These are phyloP conservation scores for Rhinichthys klamathensis DNA, from an alignment of 2,113 vertebrate genomes.

Conservation along the genomic window DNA sequence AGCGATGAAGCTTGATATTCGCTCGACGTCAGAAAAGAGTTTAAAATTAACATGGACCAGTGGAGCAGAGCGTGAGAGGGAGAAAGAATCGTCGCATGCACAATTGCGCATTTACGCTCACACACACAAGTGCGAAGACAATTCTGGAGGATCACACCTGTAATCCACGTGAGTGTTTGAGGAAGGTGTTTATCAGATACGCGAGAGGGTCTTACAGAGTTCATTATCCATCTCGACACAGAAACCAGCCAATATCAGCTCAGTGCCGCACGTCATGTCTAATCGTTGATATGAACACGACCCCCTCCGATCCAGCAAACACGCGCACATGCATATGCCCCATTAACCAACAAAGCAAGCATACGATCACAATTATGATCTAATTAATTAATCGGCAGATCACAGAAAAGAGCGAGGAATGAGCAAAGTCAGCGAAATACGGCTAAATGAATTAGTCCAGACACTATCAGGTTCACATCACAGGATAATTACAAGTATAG, in stretches of 20 bases:
- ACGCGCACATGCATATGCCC: constrained; percentile 61
- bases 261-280: constrained; percentile 44
- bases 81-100: constrained; percentile 13
- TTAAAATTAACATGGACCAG: constrained; percentile 38
- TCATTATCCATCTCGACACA: constrained; percentile 70
- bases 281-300: constrained; percentile 37
- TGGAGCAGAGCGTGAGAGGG: constrained; percentile 12
- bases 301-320: constrained; percentile 39
- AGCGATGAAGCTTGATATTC: constrained; percentile 51
- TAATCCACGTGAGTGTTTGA: constrained; percentile 62
- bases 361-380: constrained; percentile 76
- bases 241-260: constrained; percentile 64
- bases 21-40: constrained; percentile 28
- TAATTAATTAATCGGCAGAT: constrained; percentile 85
- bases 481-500: constrained; percentile 84
- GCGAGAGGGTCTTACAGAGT: constrained; percentile 64
- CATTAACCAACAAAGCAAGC: constrained; percentile 74
- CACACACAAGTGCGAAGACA: constrained; percentile 23
- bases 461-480: constrained; percentile 82
- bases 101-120: constrained; percentile 34
- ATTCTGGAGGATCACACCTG: constrained; percentile 59
- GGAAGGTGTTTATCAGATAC: constrained; percentile 68
- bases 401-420: constrained; percentile 57
- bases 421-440: constrained; percentile 61
- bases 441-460: constrained; percentile 81